A percentile compares a stretch with the other conserved stretches of the same genome.
Conservation (phyloP, 1,140 invertebrate species). For the Leptestheria dahalacensis region DNA sequence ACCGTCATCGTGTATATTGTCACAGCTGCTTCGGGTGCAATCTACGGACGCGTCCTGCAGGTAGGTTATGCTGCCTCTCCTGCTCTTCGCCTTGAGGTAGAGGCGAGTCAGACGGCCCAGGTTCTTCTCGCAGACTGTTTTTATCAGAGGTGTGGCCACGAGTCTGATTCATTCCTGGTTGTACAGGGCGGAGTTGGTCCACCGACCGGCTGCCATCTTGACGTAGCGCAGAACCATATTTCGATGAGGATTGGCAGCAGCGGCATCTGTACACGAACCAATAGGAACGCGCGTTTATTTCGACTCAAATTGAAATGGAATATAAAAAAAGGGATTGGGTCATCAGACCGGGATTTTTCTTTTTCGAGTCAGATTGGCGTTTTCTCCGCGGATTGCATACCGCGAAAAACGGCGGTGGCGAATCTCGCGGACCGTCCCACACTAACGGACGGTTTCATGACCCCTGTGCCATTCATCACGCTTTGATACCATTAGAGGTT, state of each 20-base stretch:
- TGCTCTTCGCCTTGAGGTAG: conserved; percentile 97
- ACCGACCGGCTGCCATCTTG: conserved; percentile 99
- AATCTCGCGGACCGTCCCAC: background rate
- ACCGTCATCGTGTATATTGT: conserved; percentile 99
- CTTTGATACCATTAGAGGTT: background rate
- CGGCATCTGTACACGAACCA: conserved; percentile 45
- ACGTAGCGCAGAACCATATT: conserved; percentile 99
- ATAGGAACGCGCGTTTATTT: no score
- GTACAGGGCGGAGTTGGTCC: conserved; percentile 99
- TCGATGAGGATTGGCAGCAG: conserved; percentile 97
- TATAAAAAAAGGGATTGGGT: background rate
- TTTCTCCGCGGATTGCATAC: background rate
- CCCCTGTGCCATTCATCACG: conserved; percentile 23
- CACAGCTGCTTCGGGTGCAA: conserved; percentile 96
- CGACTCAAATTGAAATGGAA: background rate
- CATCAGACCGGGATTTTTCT: background rate
- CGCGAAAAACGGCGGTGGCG: background rate
- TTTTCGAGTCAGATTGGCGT: background rate
- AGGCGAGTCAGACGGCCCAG: conserved; percentile 86
- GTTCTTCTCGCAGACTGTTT: conserved; percentile 99
- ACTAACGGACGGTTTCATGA: conserved; percentile 21
- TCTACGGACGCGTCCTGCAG: conserved; percentile 97
- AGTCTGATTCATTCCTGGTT: conserved; percentile 89
- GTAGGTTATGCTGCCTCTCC: conserved; percentile 97
- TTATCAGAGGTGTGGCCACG: conserved; percentile 93